phyloP scores from a whole-genome alignment of 30 jellyfish, hydroid and myxozoan species.

The Pseudorhiza aurosa region DNA sequence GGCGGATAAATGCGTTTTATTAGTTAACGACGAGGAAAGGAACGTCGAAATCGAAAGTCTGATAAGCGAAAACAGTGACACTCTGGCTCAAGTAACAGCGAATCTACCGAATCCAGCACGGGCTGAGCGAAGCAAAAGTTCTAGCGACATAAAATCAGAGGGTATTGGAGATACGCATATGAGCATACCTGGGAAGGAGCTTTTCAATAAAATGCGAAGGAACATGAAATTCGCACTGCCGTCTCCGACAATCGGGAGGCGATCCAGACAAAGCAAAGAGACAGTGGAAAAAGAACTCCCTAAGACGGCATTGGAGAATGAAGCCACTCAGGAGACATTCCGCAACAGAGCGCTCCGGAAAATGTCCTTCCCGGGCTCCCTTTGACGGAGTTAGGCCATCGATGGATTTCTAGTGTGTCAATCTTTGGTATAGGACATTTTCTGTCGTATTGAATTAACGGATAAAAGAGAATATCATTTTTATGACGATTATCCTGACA shows the following conservation, averaged over 20 bases:
- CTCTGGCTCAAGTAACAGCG: too few species aligned
- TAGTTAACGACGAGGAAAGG: too few species aligned
- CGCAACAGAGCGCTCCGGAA: constrained; percentile 4
- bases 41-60: too few species aligned
- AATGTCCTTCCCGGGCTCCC: constrained; percentile 32
- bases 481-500: too few species aligned
- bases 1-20: too few species aligned
- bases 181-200: constrained; percentile 21
- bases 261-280: background rate
- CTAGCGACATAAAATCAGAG: constrained; percentile 1
- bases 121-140: constrained; percentile 12
- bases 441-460: too few species aligned
- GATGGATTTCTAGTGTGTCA: too few species aligned
- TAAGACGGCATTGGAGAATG: background rate
- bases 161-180: background rate
- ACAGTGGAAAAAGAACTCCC: background rate
- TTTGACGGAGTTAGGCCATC: background rate
- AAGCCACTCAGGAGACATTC: background rate
- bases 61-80: too few species aligned
- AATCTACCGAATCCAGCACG: background rate
- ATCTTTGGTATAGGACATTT: too few species aligned
- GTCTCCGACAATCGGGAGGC: constrained; percentile 34
- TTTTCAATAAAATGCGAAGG: constrained; percentile 5
- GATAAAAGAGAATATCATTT: too few species aligned
- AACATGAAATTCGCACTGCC: constrained; percentile 36